A percentile compares a stretch with the other conserved stretches of the same genome.
These are phyloP conservation scores for Magallana ariakensis DNA, from an alignment of 1,140 invertebrate genomes.

Conservation along the genomic window DNA sequence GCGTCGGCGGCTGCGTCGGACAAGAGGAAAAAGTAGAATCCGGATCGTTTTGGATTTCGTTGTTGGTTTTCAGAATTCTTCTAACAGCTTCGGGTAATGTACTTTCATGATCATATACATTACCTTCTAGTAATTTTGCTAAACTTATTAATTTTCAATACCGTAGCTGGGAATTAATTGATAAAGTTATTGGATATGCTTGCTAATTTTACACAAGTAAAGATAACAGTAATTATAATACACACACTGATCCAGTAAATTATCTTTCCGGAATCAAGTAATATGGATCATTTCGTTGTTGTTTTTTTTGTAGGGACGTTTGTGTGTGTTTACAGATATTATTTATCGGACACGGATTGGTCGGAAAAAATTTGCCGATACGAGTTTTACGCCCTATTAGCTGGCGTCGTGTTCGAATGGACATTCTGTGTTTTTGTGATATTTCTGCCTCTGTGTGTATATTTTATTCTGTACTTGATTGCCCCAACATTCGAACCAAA, in stretches of 20 bases:
- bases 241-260: background rate
- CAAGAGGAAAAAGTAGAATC: constrained; percentile 31
- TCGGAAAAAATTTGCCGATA: background rate
- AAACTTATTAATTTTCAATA: background rate
- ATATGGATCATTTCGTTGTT: background rate
- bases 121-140: no score
- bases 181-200: background rate
- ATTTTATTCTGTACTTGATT: background rate
- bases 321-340: constrained; percentile 7
- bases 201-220: background rate
- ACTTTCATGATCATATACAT: background rate
- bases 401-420: constrained; percentile 26
- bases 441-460: constrained; percentile 30
- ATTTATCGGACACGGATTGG: background rate
- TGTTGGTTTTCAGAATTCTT: constrained; percentile 3
- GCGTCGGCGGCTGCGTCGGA: constrained; percentile 47
- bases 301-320: constrained; percentile 2
- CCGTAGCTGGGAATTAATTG: background rate
- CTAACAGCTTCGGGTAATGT: constrained; percentile 10
- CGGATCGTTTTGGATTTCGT: constrained; percentile 25
- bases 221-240: background rate
- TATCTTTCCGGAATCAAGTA: no score
- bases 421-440: constrained; percentile 3
- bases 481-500: constrained; percentile 10
- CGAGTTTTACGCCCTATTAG: constrained; percentile 4